Evolutionary conservation across 2,888 invertebrate species (phyloP), one percentile per base, ranked within the genome.

Genomic region (Tyria jacobaeae): DNA sequence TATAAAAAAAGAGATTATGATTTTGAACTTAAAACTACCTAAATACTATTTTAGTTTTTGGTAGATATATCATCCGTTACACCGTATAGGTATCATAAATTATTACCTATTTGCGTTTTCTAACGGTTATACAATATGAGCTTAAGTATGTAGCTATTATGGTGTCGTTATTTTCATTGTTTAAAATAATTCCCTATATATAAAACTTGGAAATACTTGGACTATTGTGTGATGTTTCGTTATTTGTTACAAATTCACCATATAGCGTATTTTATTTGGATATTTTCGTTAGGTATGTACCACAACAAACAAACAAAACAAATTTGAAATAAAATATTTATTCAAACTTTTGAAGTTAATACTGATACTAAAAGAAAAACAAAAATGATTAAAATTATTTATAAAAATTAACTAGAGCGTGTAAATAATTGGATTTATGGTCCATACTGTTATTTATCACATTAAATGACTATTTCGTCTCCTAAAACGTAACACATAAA

Each of bases 371-470:
- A 54, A 48, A 58, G 10, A 63, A 51, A 50, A 50, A 66, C 35
- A 35, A 47, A 3, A 41, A 44, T 47, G 54, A 37, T 60, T 47
- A 62, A 64, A 68, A 64, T 57, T 25, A 55, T 56, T 66, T 6
- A 17, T n/a, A 27, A 58, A 58, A 57, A 64, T 62, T 68, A 65
- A 65, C 57, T 57, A 49, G 56, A 71, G 52, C 47, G 14, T 61
- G 57, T 59, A 64, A 70, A 72, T 76, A 80, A 78, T 67, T 75
- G 70, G 72, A 70, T 72, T 68, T 61, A 68, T 80, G 81, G 79
- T 77, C 79, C 81, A 63, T 72, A 68, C 41, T 63, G 57, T 64
- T 66, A 66, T 37, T 64, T 80, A 79, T 78, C 67, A 73, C 77
- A 76, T 60, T 63, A 62, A 68, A 78, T 71, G 68, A 76, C 74